Evolutionary conservation across 2,888 invertebrate genomes (phyloP).

Genomic region (Metallyticus violacea): DNA sequence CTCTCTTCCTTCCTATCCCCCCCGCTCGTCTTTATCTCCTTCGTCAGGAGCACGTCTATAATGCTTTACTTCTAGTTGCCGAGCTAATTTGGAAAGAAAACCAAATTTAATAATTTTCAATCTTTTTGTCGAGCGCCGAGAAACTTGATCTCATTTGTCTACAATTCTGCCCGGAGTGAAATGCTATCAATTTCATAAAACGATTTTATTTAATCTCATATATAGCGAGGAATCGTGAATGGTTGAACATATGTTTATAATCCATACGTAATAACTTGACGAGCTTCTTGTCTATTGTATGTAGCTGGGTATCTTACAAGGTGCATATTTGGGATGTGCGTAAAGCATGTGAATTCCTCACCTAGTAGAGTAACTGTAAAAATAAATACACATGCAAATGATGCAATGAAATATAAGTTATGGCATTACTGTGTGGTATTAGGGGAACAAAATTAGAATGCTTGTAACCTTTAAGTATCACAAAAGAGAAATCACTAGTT

Average conservation of each 20-base stretch:
- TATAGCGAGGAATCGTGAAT: not conserved
- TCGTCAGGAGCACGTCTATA: constrained; percentile 25
- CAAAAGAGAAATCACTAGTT: too few relatives aligned
- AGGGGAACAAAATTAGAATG: too few relatives aligned
- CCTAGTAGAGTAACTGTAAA: too few relatives aligned
- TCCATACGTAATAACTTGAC: not conserved
- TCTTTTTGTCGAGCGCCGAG: constrained; percentile 26
- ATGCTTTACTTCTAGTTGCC: constrained; percentile 29
- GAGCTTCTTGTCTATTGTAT: too few relatives aligned
- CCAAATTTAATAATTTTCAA: constrained; percentile 31
- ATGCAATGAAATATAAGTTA: too few relatives aligned
- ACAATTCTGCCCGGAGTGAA: constrained; percentile 8
- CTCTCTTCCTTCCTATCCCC: constrained; percentile 25
- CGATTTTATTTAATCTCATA: not conserved
- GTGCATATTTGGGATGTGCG: too few relatives aligned
- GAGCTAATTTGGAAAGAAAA: constrained; percentile 29
- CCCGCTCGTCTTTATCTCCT: constrained; percentile 19
- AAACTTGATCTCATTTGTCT: constrained; percentile 25
- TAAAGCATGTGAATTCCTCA: too few relatives aligned
- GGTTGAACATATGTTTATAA: not conserved
- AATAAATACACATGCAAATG: too few relatives aligned
- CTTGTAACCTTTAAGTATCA: too few relatives aligned
- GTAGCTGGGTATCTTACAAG: too few relatives aligned
- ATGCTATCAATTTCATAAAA: constrained; percentile 7
- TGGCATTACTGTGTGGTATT: too few relatives aligned